Evolutionary conservation across 2,888 invertebrate species (phyloP).

Genomic region (Drosophila mercatorum): DNA sequence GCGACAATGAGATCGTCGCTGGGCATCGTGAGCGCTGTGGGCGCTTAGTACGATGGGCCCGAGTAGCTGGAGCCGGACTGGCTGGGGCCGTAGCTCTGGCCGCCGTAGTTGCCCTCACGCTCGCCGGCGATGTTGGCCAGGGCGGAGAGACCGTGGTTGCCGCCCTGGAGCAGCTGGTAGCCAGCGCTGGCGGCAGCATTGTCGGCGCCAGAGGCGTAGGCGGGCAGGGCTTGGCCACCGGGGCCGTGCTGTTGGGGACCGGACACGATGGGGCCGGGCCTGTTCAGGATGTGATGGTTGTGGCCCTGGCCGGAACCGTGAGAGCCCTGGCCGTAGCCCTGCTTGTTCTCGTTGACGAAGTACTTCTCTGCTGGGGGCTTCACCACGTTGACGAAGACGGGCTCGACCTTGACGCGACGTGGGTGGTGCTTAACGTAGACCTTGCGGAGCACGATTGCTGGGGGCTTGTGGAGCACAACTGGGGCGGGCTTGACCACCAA

Average conservation of each 20-base stretch:
- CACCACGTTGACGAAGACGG: conserved; percentile 83
- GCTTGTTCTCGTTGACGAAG: conserved; percentile 83
- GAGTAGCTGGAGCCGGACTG: conserved; percentile 55
- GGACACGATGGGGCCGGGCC: conserved; percentile 51
- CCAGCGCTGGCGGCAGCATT: conserved; percentile 74
- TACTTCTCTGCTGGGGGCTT: conserved; percentile 84
- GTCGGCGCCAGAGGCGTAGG: conserved; percentile 70
- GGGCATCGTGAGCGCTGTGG: conserved; percentile 7
- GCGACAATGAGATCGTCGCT: conserved; percentile 17
- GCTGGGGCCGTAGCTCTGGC: conserved; percentile 42
- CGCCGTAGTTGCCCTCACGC: conserved; percentile 59
- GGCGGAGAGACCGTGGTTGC: conserved; percentile 75
- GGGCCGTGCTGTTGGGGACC: conserved; percentile 43
- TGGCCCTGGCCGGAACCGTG: conserved; percentile 32
- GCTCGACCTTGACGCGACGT: conserved; percentile 83
- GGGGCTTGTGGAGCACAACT: conserved; percentile 84
- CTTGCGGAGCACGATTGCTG: conserved; percentile 83
- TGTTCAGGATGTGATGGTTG: conserved; percentile 20
- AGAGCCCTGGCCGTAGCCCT: conserved; percentile 63
- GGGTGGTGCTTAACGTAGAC: conserved; percentile 83
- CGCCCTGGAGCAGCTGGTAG: conserved; percentile 76
- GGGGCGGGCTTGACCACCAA: conserved; percentile 84
- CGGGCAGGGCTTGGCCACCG: conserved; percentile 59
- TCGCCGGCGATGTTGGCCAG: conserved; percentile 71
- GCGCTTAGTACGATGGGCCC: conserved; percentile 54